phyloP scores from a whole-genome alignment of 1,140 invertebrate genomes.

The Drosophila cardini region DNA sequence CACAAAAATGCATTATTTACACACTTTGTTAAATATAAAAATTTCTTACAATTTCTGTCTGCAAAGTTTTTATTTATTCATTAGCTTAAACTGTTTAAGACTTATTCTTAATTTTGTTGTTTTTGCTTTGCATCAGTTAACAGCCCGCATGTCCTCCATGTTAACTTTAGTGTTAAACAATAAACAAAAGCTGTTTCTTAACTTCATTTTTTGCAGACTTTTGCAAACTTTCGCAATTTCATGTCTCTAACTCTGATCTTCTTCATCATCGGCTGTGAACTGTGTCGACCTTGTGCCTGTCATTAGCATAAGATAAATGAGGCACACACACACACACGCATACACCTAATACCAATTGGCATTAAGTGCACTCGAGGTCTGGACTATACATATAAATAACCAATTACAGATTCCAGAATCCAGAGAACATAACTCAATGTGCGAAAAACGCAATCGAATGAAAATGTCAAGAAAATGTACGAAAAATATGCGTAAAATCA shows the following conservation, averaged over 20 bases:
- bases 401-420: constrained; percentile 38
- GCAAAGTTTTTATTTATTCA: constrained; percentile 33
- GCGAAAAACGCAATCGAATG: constrained; percentile 39
- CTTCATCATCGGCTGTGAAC: constrained; percentile 7
- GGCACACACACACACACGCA: constrained; percentile 13
- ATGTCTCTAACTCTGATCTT: background rate
- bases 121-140: background rate
- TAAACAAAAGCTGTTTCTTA: constrained; percentile 6
- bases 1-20: background rate
- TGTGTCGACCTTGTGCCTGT: constrained; percentile 46
- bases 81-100: constrained; percentile 1
- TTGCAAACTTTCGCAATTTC: constrained; percentile 2
- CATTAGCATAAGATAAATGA: constrained; percentile 57
- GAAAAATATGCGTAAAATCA: constrained; percentile 53
- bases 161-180: constrained; percentile 1
- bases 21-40: background rate
- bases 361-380: constrained; percentile 34
- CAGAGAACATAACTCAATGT: constrained; percentile 28
- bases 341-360: background rate
- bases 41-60: constrained; percentile 1
- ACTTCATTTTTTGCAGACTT: background rate
- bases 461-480: constrained; percentile 63
- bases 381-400: constrained; percentile 47
- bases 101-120: background rate
- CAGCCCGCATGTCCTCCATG: background rate